phyloP scores from a whole-genome alignment of 2,888 invertebrate species.

The Rutpela maculata region DNA sequence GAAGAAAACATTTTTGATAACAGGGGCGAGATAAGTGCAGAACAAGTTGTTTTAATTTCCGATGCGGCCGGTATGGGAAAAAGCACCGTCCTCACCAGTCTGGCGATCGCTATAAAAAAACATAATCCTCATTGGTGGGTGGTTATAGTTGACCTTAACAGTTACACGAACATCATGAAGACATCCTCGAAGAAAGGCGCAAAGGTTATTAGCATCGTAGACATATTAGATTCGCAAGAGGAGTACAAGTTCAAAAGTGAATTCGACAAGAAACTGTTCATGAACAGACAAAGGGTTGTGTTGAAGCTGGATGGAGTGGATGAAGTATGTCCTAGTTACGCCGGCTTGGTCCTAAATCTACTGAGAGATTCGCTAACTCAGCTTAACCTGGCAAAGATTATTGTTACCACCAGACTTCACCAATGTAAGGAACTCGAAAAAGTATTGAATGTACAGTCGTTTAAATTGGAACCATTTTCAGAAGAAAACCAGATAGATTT shows the following conservation, averaged over 20 bases:
- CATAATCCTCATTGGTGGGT: constrained; percentile 21
- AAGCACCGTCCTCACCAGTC: constrained; percentile 28
- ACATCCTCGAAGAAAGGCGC: not conserved
- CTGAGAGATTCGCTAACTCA: not conserved
- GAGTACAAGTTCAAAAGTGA: not conserved
- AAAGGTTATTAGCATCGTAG: constrained; percentile 8
- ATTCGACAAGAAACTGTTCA: constrained; percentile 29
- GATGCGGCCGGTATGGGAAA: constrained; percentile 41
- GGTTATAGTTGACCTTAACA: constrained; percentile 28
- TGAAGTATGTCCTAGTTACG: constrained; percentile 29
- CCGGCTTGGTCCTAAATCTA: constrained; percentile 13
- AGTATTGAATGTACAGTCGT: constrained; percentile 12
- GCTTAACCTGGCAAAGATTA: constrained; percentile 32
- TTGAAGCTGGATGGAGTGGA: constrained; percentile 40
- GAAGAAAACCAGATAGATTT: constrained; percentile 30
- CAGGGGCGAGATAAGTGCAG: not conserved
- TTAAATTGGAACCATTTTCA: constrained; percentile 31
- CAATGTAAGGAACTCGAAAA: constrained; percentile 3
- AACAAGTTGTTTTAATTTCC: constrained; percentile 32
- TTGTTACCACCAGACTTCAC: constrained; percentile 39
- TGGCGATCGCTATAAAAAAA: constrained; percentile 16
- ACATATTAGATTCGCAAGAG: constrained; percentile 14
- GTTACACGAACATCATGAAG: constrained; percentile 13
- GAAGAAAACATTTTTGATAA: constrained; percentile 21
- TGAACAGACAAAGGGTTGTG: not conserved